Base-by-base conservation (phyloP, 2,797 vertebrate genomes). In the Girardinus metallicus region DNA sequence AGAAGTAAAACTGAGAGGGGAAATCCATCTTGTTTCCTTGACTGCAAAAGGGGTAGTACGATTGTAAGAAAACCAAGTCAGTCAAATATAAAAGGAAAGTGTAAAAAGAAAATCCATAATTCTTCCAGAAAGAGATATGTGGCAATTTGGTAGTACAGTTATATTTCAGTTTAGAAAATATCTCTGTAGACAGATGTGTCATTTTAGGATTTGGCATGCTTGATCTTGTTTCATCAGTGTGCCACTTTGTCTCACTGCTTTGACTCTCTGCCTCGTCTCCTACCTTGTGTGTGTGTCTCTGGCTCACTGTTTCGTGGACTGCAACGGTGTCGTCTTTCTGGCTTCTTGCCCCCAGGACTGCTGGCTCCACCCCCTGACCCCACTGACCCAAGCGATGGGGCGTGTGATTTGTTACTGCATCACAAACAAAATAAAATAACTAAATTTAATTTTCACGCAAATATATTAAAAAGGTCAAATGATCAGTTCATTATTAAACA, bases 221-320 rank as follows among this genome's bases (percentile, higher is more conserved):
- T 39, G 64, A 68, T 41, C 21, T 68, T 5, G 64, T 68, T 41
- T 66, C 11, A 44, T 71, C 12, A 26, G 39, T 71, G 23, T 44
- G 62, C 53, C 70, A 73, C 68, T 80, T 76, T 77, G 43, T 51
- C 26, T 29, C 16, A 7, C 2, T 34, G 31, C 34, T 83, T 60
- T 76, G 41, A 53, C 78, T 39, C 47, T 77, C n/a, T 72, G 66
- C 66, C 31, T 51, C 60, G 62, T 41, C 81, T 80, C 78, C 93
- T 96, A 99, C 98, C 98, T 89, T 97, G 97, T 79, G 96, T 86
- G 80, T 94, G 94, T 70, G 92, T 90, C 79, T 99, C 98, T 46
- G 97, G 96, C 47, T 99, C 98, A 23, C 84, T 96, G n/a, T 96
- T 95, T 90, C 97, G 96, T 0, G 98, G 98, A 90, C 98, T 99